phyloP scores from a whole-genome alignment of 2,113 vertebrate species.

The Pagrus major region DNA sequence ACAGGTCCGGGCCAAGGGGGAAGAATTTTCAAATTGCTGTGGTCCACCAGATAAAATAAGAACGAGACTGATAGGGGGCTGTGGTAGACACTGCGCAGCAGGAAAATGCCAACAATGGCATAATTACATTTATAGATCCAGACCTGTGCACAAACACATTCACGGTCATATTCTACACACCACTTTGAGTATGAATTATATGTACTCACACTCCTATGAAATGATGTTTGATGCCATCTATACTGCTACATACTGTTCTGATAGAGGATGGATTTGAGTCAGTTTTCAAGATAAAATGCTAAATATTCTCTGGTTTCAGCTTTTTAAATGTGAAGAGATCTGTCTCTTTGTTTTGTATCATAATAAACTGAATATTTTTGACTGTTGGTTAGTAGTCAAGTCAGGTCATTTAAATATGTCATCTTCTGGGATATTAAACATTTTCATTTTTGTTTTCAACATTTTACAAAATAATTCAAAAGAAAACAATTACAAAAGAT shows the following conservation, averaged over 20 bases:
- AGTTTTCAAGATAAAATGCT: background rate
- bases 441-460: background rate
- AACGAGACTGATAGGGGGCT: background rate
- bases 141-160: background rate
- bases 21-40: slow-evolving; percentile 21
- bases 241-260: no score
- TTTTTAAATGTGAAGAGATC: no score
- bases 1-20: slow-evolving; percentile 9
- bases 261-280: background rate
- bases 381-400: no score
- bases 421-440: background rate
- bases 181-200: background rate
- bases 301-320: background rate
- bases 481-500: background rate
- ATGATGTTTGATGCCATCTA: background rate
- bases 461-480: background rate
- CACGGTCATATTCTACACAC: background rate
- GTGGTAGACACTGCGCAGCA: background rate
- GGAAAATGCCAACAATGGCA: slow-evolving; percentile 16
- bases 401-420: no score
- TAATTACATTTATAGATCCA: slow-evolving; percentile 35
- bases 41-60: slow-evolving; percentile 26
- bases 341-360: no score
- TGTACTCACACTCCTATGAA: background rate
- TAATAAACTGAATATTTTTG: no score